A percentile compares a stretch with the other conserved stretches of the same genome.
Conservation (phyloP, 2,888 invertebrate species). For the Linnaemya tessellans region DNA sequence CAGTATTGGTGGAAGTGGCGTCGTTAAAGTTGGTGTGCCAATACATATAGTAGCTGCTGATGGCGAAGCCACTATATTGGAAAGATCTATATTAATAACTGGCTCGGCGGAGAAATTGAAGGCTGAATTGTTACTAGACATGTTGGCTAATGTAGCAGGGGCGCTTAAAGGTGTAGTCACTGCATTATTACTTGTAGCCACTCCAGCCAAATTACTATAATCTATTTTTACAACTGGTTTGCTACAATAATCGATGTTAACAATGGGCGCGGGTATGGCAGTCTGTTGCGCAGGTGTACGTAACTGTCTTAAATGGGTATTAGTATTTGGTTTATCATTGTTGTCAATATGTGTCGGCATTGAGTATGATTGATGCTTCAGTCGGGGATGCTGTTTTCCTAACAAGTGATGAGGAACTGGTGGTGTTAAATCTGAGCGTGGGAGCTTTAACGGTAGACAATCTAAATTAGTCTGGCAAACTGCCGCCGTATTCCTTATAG, state of each 20-base stretch:
- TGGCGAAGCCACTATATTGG: constrained; percentile 78
- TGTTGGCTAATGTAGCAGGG: constrained; percentile 66
- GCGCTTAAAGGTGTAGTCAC: constrained; percentile 71
- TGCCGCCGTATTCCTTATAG: constrained; percentile 73
- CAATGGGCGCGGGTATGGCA: constrained; percentile 81
- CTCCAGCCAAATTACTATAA: constrained; percentile 81
- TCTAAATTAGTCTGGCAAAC: constrained; percentile 65
- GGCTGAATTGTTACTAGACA: constrained; percentile 64
- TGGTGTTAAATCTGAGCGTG: constrained; percentile 78
- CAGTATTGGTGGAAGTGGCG: constrained; percentile 32
- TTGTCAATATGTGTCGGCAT: constrained; percentile 70
- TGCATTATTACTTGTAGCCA: constrained; percentile 62
- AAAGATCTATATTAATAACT: constrained; percentile 82
- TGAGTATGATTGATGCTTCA: constrained; percentile 77
- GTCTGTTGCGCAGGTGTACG: constrained; percentile 73
- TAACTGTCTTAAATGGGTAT: constrained; percentile 51
- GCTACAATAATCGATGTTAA: constrained; percentile 80
- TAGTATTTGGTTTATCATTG: constrained; percentile 63
- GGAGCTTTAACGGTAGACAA: constrained; percentile 75
- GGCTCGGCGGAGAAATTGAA: constrained; percentile 78
- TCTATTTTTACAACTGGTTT: constrained; percentile 83
- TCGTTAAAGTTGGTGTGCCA: constrained; percentile 62
- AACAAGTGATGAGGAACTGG: constrained; percentile 75
- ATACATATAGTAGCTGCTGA: constrained; percentile 74
- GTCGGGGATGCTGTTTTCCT: constrained; percentile 66